Evolutionary conservation across 53 echinoderm and acorn worm genomes (phyloP).

Genomic region (Actinopyga echinites): DNA sequence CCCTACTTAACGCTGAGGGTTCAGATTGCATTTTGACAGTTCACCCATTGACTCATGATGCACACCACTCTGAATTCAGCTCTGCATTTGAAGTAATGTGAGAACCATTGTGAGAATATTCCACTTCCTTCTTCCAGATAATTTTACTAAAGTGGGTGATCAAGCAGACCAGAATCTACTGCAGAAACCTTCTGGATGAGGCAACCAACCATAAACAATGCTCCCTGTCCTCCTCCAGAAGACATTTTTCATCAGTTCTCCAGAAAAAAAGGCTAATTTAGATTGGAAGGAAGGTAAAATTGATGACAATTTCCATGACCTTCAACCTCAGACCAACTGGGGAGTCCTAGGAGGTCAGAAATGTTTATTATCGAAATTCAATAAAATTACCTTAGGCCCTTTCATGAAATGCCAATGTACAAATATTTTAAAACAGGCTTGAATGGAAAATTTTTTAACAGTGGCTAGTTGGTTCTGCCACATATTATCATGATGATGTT

Average conservation of each 20-base stretch:
- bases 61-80: too few species aligned
- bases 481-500: too few species aligned
- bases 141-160: too few species aligned
- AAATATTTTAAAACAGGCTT: conserved; percentile 36
- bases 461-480: neutral
- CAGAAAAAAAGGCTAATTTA: conserved; percentile 12
- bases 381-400: conserved; percentile 44
- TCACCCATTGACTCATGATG: too few species aligned
- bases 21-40: too few species aligned
- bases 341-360: conserved; percentile 39
- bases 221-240: neutral
- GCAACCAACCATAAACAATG: too few species aligned
- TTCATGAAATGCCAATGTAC: conserved; percentile 24
- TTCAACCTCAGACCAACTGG: conserved; percentile 18
- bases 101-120: too few species aligned
- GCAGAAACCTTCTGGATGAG: too few species aligned
- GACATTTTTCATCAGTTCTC: conserved; percentile 28
- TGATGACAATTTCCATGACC: conserved; percentile 16
- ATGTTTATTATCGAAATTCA: conserved; percentile 48
- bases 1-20: too few species aligned
- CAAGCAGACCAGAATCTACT: too few species aligned
- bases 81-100: too few species aligned
- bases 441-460: neutral
- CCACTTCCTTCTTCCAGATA: too few species aligned
- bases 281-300: conserved; percentile 25